These are phyloP conservation scores for Prunella himalayana DNA, from an alignment of 2,113 vertebrate genomes.

Conservation along the genomic window DNA sequence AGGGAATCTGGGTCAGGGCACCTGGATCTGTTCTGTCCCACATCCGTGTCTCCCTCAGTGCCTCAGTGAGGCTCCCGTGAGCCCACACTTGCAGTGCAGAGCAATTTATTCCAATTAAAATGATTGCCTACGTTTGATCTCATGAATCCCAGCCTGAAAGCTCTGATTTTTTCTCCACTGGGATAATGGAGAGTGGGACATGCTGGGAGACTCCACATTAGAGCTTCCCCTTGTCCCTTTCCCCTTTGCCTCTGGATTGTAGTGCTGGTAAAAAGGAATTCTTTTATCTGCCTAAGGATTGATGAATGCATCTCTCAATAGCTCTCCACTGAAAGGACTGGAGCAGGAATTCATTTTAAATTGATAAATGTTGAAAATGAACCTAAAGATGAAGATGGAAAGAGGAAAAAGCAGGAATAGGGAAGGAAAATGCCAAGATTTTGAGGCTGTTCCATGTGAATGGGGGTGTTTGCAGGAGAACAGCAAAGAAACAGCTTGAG, in stretches of 20 bases:
- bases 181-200: not conserved
- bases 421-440: not conserved
- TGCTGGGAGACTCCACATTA: not conserved
- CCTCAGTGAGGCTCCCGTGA: not conserved
- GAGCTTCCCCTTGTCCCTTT: not conserved
- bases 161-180: not conserved
- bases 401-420: not conserved
- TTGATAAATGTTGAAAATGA: not conserved
- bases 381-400: not conserved
- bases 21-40: not conserved
- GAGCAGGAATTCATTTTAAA: not conserved
- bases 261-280: not conserved
- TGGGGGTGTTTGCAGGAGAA: not conserved
- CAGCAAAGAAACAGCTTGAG: not conserved
- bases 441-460: not conserved
- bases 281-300: not conserved
- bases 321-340: not conserved
- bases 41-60: not conserved
- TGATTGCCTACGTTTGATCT: not conserved
- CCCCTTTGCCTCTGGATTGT: not conserved
- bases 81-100: not conserved
- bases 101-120: slow-evolving; percentile 2
- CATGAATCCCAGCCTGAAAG: not conserved
- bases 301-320: not conserved
- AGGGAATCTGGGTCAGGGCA: not conserved